Base-by-base conservation (phyloP, 2,113 vertebrate genomes). In the Tachysurus vachellii region DNA sequence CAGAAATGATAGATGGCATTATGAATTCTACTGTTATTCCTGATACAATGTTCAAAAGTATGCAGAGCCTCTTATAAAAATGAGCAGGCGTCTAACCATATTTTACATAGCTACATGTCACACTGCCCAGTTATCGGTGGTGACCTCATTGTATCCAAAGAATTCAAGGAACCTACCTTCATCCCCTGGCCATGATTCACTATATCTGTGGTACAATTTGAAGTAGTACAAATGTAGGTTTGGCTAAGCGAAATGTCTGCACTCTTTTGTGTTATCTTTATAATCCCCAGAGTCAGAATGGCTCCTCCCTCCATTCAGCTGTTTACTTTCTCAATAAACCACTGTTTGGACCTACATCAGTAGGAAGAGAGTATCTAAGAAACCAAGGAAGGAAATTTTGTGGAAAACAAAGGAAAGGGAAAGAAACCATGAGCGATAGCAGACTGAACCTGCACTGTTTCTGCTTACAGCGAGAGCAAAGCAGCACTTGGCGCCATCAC, bases 351-450 rank as follows among this genome's bases (percentile, higher is more conserved):
- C 94, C 95, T 93, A 94, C 94, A 95, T 96, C 95, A 95, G 94
- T 94, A 90, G 93, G 89, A 93, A 94, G 89, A 95, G 94, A 95
- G 95, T 95, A 95, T 96, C 94, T 94, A 95, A 95, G 94, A 96
- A 95, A 95, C 94, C 91, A 92, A 95, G 95, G 95, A 96, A 96
- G 95, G 95, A 96, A 96, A 94, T 94, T 91, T 92, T 92, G 64
- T 92, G 92, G 93, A 95, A 95, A 95, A 95, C 95, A 96, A 95
- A 95, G 95, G 95, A 95, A 95, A 93, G 88, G 94, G 95, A 96
- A 95, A 95, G 94, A 95, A 95, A 95, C 93, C 92, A 94, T 93
- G 87, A 90, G 93, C 93, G 94, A 95, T 94, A 95, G 92, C 84
- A 94, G 93, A 91, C 93, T 94, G 92, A 92, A 92, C 83, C 93